Base-by-base conservation (phyloP, 2,113 vertebrate species). In the Eidolon helvum region DNA sequence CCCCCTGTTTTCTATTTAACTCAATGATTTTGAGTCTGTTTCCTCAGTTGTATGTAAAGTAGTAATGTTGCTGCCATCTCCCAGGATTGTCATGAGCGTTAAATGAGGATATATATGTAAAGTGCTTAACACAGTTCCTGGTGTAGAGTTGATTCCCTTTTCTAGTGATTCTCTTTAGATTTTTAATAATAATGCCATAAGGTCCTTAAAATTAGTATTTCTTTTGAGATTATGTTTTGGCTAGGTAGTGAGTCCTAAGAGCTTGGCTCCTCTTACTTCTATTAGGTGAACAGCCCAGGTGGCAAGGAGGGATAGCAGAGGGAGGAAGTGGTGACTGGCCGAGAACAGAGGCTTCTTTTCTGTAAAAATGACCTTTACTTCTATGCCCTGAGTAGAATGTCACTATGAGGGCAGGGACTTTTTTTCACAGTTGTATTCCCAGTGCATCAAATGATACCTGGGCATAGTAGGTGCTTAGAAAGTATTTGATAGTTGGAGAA, bases 121-220 rank as follows among this genome's bases (percentile, higher is more conserved):
- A 55, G 11, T 50, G 15, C 18, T 91, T 83, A 86, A 53, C 33
- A 59, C 26, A 85, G 10, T 87, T 91, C 63, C 33, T 95, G 50
- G 50, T 12, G 1, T 79, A 11, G 30, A 63, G 21, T 63, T 83
- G 22, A 38, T 72, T 78, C 33, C 50, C 2, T 66, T 90, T 95
- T 87, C 40, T 77, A 82, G 43, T 87, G 78, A 78, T 89, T 92
- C 50, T 95, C 10, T 93, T 63, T 92, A 95, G 33, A 89, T 95
- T 88, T 94, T 96, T 95, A 66, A 79, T 66, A 83, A 53, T 80
- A 43, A 90, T 83, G 53, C 82, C 24, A 24, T 66, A 94, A 90
- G 68, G 30, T 95, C 35, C 48, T 92, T 89, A 71, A 88, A 72
- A 38, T 95, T 80, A 74, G 16, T 12, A 33, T 90, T 75, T 90